Percentiles rank a stretch among this genome's conserved stretches.
Conservation (phyloP, 1,140 invertebrate genomes). For the Bombyx mori region ASM3026992v2 NC_085127.1:7157001-7157500, state of each 20-base stretch:
- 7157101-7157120: constrained; percentile 48
- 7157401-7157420: constrained; percentile 56
- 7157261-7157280: constrained; percentile 36
- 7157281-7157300: constrained; percentile 34
- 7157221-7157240: constrained; percentile 60
- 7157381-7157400: constrained; percentile 61
- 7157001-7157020: constrained; percentile 56
- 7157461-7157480: constrained; percentile 31
- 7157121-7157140: constrained; percentile 36
- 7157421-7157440: constrained; percentile 25
- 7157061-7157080: constrained; percentile 34
- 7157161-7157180: constrained; percentile 40
- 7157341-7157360: constrained; percentile 35
- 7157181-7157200: constrained; percentile 28
- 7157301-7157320: constrained; percentile 34
- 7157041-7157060: constrained; percentile 45
- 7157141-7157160: constrained; percentile 60
- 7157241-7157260: constrained; percentile 61
- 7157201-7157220: constrained; percentile 40
- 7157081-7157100: constrained; percentile 63
- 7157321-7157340: constrained; percentile 35
- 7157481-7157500: constrained; percentile 43
- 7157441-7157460: constrained; percentile 27
- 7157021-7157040: constrained; percentile 57
- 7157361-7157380: constrained; percentile 33